phyloP scores from a whole-genome alignment of 2,797 vertebrate species.

The Pogoniulus pusillus region DNA sequence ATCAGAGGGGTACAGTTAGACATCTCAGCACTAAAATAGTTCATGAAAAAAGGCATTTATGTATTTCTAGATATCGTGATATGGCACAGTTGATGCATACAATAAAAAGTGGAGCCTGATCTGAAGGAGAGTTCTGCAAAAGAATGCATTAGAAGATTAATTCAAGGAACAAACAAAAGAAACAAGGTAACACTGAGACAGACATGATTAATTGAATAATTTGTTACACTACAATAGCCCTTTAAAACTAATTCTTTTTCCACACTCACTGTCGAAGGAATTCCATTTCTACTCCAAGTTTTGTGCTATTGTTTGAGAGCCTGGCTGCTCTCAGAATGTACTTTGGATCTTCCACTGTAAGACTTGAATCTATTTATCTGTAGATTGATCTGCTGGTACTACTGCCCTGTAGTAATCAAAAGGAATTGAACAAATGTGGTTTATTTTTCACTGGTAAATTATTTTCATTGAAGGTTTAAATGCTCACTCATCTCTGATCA shows the following conservation, averaged over 20 bases:
- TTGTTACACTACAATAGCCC: neutral
- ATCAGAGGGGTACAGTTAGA: neutral
- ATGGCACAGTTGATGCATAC: neutral
- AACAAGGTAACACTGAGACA: neutral
- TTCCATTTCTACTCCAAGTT: neutral
- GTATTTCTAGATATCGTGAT: neutral
- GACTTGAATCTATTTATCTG: neutral
- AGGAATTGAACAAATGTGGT: neutral
- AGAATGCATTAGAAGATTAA: neutral
- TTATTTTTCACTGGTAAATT: neutral
- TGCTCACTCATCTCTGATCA: neutral
- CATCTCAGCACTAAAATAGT: neutral
- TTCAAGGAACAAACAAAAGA: neutral
- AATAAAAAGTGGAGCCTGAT: neutral
- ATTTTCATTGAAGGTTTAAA: neutral
- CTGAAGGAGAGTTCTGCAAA: neutral
- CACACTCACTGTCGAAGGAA: neutral
- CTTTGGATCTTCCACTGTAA: neutral
- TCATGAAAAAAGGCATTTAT: neutral
- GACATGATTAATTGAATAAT: neutral
- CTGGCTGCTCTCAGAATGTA: neutral
- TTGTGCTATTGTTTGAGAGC: neutral
- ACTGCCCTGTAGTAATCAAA: neutral
- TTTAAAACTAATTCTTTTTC: neutral
- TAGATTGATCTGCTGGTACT: no score